These are phyloP conservation scores for Pampus argenteus DNA, from an alignment of 2,797 vertebrate species.

Conservation along the genomic window DNA sequence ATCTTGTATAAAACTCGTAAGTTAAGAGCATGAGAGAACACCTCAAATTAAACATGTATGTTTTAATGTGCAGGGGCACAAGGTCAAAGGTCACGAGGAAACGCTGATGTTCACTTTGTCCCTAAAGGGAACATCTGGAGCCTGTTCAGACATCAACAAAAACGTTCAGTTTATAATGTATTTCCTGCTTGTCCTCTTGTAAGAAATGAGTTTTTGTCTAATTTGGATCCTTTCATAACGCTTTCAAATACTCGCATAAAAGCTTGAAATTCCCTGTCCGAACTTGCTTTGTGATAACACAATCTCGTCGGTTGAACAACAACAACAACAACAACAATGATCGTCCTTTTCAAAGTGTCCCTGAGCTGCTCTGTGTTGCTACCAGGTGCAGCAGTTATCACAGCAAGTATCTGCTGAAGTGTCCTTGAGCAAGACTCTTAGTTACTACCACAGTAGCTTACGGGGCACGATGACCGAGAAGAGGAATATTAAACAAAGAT, in stretches of 20 bases:
- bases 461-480: constrained; percentile 16
- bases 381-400: constrained; percentile 11
- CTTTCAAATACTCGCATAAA: background rate
- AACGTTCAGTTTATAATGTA: constrained; percentile 26
- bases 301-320: background rate
- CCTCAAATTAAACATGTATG: background rate
- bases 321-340: background rate
- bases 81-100: constrained; percentile 34
- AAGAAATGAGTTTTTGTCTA: background rate
- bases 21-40: background rate
- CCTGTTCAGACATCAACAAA: constrained; percentile 21
- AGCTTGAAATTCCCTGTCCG: background rate
- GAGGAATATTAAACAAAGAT: constrained; percentile 41
- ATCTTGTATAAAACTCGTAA: background rate
- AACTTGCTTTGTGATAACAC: background rate
- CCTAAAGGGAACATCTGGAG: constrained; percentile 51
- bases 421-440: constrained; percentile 51
- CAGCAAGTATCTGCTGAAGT: constrained; percentile 20
- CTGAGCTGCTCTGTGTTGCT: background rate
- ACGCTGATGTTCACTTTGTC: constrained; percentile 9
- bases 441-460: constrained; percentile 4
- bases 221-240: background rate
- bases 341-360: background rate
- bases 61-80: background rate
- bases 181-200: constrained; percentile 4